Evolutionary conservation across 2,888 invertebrate species (phyloP).

Genomic region (Copidosoma aretas): DNA sequence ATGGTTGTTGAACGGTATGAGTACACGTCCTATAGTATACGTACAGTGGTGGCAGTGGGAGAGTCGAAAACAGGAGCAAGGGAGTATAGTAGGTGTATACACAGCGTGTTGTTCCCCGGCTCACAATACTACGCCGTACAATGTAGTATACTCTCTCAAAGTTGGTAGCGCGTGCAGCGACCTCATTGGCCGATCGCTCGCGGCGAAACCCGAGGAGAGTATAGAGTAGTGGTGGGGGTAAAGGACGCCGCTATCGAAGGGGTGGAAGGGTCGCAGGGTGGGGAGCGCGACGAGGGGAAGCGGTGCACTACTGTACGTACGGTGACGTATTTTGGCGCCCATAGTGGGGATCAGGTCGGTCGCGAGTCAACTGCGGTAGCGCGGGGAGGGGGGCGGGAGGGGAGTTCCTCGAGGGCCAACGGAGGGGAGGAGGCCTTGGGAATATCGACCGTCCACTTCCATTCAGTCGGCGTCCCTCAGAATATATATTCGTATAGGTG

Average conservation of each 20-base stretch:
- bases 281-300: neutral
- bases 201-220: neutral
- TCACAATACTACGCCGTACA: neutral
- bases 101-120: neutral
- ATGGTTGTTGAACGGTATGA: too few relatives aligned
- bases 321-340: too few relatives aligned
- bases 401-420: neutral
- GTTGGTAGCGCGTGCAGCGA: neutral
- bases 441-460: constrained; percentile 1
- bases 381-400: neutral
- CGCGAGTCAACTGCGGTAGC: neutral
- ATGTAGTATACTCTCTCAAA: neutral
- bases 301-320: neutral
- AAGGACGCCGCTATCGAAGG: neutral
- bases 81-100: neutral
- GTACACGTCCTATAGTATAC: too few relatives aligned
- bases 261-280: neutral
- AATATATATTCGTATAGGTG: neutral
- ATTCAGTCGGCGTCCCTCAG: neutral
- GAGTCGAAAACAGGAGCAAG: neutral
- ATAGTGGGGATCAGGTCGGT: neutral
- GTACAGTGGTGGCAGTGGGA: neutral
- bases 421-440: neutral
- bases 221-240: neutral
- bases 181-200: neutral